Percentiles rank a stretch among this genome's conserved stretches.
phyloP scores from a whole-genome alignment of 2,888 invertebrate species.

The Tholera decimalis region DNA sequence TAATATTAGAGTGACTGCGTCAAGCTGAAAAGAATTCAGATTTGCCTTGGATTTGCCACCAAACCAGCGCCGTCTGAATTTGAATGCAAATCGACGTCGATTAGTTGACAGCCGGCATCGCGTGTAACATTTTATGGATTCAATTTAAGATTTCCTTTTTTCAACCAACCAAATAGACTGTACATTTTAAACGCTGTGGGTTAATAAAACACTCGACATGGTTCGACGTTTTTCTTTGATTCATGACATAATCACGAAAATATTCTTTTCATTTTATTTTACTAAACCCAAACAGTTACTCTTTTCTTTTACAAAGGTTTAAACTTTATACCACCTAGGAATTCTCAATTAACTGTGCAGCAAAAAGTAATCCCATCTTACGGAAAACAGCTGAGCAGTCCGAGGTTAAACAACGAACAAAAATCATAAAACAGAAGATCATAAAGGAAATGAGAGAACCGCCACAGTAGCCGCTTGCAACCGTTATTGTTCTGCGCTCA shows the following conservation, averaged over 20 bases:
- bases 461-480: slow-evolving; percentile 45
- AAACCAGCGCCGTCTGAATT: slow-evolving; percentile 47
- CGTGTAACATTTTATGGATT: slow-evolving; percentile 35
- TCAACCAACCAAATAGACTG: slow-evolving; percentile 19
- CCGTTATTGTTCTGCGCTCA: slow-evolving; percentile 48
- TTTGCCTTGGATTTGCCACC: slow-evolving; percentile 47
- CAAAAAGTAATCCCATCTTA: slow-evolving; percentile 41
- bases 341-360: slow-evolving; percentile 30
- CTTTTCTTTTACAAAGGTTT: not conserved
- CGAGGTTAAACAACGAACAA: slow-evolving; percentile 55
- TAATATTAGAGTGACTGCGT: slow-evolving; percentile 46
- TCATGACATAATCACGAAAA: not conserved
- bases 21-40: slow-evolving; percentile 51
- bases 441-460: slow-evolving; percentile 67
- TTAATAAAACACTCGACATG: slow-evolving; percentile 8
- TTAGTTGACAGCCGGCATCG: slow-evolving; percentile 45
- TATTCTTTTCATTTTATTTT: not conserved
- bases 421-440: slow-evolving; percentile 47
- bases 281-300: slow-evolving; percentile 8
- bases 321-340: slow-evolving; percentile 5
- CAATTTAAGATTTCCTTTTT: slow-evolving; percentile 29
- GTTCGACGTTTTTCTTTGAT: not conserved
- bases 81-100: slow-evolving; percentile 51
- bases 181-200: slow-evolving; percentile 7
- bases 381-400: slow-evolving; percentile 51